Percentiles rank a stretch among this genome's conserved stretches.
phyloP scores from a whole-genome alignment of 2,113 vertebrate species.

The Alosa alosa region DNA sequence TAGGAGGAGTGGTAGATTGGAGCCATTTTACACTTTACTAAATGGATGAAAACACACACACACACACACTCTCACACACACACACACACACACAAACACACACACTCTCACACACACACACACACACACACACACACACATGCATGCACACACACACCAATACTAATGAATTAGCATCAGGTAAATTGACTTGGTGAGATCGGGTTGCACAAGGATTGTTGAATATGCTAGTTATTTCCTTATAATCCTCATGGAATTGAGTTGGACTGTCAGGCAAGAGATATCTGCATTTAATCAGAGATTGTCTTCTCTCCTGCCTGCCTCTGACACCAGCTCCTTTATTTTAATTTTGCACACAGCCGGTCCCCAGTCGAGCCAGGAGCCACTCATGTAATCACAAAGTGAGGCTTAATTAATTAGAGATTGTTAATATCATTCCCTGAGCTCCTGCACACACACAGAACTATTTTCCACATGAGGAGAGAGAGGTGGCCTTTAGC shows the following conservation, averaged over 20 bases:
- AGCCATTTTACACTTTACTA: no score
- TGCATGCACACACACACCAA: neutral
- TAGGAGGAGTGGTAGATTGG: no score
- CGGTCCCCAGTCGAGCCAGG: neutral
- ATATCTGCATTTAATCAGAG: constrained; percentile 44
- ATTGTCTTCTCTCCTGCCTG: constrained; percentile 25
- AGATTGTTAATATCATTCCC: constrained; percentile 47
- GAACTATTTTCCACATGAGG: constrained; percentile 38
- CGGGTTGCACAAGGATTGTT: neutral
- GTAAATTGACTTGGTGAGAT: neutral
- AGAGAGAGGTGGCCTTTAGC: constrained; percentile 19
- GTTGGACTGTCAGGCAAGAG: constrained; percentile 22
- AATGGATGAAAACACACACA: neutral
- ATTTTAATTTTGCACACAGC: constrained; percentile 27
- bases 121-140: neutral
- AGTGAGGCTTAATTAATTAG: constrained; percentile 46
- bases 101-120: neutral
- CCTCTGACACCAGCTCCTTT: neutral
- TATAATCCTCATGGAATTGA: constrained; percentile 26
- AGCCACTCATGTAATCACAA: neutral
- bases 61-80: neutral
- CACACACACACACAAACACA: neutral
- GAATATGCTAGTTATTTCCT: neutral
- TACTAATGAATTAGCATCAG: neutral
- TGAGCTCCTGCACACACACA: constrained; percentile 27